Evolutionary conservation across 2,113 vertebrate genomes (phyloP).

Genomic region (Ascaphus truei): DNA sequence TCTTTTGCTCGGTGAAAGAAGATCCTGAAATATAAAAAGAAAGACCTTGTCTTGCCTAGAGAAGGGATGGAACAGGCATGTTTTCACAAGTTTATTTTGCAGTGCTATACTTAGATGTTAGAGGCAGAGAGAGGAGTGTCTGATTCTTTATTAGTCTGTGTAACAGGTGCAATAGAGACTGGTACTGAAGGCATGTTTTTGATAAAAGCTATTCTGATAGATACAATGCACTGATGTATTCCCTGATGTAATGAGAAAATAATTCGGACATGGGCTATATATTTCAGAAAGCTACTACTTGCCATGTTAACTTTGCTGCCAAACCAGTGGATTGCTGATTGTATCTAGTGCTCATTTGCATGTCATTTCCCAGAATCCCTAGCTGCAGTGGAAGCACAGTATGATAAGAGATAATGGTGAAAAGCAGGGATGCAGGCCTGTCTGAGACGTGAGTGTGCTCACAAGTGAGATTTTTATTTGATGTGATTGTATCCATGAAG

Average conservation of each 20-base stretch:
- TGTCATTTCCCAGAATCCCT: no score
- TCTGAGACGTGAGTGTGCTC: no score
- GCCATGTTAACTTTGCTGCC: not conserved
- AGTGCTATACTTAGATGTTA: constrained; percentile 65
- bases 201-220: constrained; percentile 16
- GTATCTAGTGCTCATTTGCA: no score
- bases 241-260: constrained; percentile 7
- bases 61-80: constrained; percentile 34
- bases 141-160: constrained; percentile 67
- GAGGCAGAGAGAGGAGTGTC: constrained; percentile 57
- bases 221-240: no score
- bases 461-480: no score
- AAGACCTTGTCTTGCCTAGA: constrained; percentile 24
- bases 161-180: constrained; percentile 61
- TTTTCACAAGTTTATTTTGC: constrained; percentile 49
- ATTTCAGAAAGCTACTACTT: not conserved
- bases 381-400: no score
- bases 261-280: constrained; percentile 7
- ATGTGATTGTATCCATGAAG: no score
- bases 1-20: constrained; percentile 16
- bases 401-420: no score
- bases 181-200: constrained; percentile 32
- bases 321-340: no score
- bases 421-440: no score
- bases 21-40: constrained; percentile 22